Percentiles rank a stretch among this genome's conserved stretches.
Evolutionary conservation across 2,888 invertebrate species (phyloP).

Genomic region (Dione vanillae): DNA sequence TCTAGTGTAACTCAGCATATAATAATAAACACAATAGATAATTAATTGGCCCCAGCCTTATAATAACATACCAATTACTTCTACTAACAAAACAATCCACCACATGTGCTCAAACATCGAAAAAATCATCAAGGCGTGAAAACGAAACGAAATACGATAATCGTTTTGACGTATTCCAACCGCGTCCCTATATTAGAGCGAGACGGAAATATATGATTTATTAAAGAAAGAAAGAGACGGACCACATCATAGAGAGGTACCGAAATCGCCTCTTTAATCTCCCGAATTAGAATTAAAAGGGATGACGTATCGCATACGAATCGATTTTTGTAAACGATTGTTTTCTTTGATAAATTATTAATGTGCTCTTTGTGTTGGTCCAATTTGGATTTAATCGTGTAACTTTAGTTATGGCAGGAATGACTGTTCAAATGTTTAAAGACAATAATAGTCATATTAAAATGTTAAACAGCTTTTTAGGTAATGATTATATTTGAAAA

Average conservation of each 20-base stretch:
- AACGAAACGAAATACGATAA: constrained; percentile 42
- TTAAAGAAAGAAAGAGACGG: constrained; percentile 47
- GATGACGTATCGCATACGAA: constrained; percentile 47
- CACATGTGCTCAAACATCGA: constrained; percentile 32
- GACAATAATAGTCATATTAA: not conserved
- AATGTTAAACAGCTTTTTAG: too few relatives aligned
- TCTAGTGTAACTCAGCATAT: not conserved
- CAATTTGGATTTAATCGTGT: constrained; percentile 20
- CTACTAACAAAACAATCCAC: constrained; percentile 22
- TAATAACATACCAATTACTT: constrained; percentile 22
- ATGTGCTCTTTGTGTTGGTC: constrained; percentile 36
- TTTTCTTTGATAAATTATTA: constrained; percentile 45
- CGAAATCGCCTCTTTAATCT: constrained; percentile 31
- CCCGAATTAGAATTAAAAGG: constrained; percentile 52
- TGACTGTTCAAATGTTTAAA: not conserved
- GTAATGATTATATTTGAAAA: too few relatives aligned
- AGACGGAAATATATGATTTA: constrained; percentile 42
- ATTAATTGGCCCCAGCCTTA: constrained; percentile 15
- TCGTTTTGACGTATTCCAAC: constrained; percentile 25
- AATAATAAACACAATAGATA: constrained; percentile 9
- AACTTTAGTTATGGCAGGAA: constrained; percentile 5
- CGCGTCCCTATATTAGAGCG: constrained; percentile 37
- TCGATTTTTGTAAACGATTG: constrained; percentile 43
- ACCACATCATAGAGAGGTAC: constrained; percentile 28
- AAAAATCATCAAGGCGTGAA: constrained; percentile 40